Evolutionary conservation across 2,113 vertebrate genomes (phyloP).

Genomic region (Ariopsis seemanni): DNA sequence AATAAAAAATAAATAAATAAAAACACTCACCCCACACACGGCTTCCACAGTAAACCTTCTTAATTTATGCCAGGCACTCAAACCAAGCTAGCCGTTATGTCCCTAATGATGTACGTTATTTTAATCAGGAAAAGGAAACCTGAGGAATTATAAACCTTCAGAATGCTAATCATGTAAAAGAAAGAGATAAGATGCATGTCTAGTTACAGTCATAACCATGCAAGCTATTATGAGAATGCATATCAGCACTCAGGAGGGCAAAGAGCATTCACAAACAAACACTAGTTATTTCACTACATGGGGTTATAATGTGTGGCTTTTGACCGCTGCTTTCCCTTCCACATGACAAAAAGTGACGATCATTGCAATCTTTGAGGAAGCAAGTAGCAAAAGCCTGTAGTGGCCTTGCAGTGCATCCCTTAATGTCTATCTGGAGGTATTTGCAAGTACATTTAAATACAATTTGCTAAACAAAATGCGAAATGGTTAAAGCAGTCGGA

Average conservation of each 20-base stretch:
- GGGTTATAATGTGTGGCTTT: conserved; percentile 13
- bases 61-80: not conserved
- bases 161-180: conserved; percentile 3
- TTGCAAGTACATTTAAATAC: conserved; percentile 58
- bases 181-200: conserved; percentile 7
- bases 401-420: not conserved
- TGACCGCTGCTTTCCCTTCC: not conserved
- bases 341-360: not conserved
- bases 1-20: not conserved
- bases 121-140: not conserved
- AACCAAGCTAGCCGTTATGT: not conserved
- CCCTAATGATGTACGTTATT: not conserved
- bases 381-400: not conserved
- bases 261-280: conserved; percentile 19
- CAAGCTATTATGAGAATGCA: conserved; percentile 22
- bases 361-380: not conserved
- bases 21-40: not conserved
- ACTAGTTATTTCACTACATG: not conserved
- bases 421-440: conserved; percentile 36
- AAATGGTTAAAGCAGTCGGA: not conserved
- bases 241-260: conserved; percentile 27
- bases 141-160: not conserved
- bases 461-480: conserved; percentile 70
- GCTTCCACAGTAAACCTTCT: not conserved
- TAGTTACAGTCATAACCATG: not conserved